These are phyloP conservation scores for Atlantisia rogersi DNA, from an alignment of 2,113 vertebrate species.

Conservation along the genomic window DNA sequence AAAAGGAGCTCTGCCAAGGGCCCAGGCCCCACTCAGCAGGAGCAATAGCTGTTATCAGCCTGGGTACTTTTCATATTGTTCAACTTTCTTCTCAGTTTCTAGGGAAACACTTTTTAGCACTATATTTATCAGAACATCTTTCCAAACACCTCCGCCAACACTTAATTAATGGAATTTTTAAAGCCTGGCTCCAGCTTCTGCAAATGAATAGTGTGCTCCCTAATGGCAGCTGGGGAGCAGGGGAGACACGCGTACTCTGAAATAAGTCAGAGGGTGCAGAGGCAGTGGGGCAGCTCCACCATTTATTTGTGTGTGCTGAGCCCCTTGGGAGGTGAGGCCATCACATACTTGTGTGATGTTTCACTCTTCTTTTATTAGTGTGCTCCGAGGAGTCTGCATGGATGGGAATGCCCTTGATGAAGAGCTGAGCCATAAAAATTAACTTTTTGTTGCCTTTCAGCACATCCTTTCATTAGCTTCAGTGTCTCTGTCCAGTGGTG, in stretches of 20 bases:
- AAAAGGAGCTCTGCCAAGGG: neutral
- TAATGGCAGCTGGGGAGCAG: neutral
- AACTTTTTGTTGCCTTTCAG: neutral
- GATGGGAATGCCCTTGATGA: neutral
- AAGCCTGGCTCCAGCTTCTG: constrained; percentile 32
- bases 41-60: neutral
- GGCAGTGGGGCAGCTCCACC: neutral
- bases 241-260: neutral
- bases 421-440: neutral
- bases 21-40: neutral
- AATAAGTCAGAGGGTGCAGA: neutral
- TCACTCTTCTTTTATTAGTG: neutral
- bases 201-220: neutral
- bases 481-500: neutral
- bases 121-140: constrained; percentile 57
- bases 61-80: constrained; percentile 25
- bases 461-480: neutral
- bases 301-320: neutral
- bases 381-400: neutral
- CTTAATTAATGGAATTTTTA: constrained; percentile 65
- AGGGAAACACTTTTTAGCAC: constrained; percentile 66
- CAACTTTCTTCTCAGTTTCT: constrained; percentile 64
- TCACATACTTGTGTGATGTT: neutral
- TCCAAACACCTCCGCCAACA: constrained; percentile 64
- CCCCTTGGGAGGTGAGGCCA: neutral